phyloP scores from a whole-genome alignment of 2,797 vertebrate species.

The Australoheros facetus region DNA sequence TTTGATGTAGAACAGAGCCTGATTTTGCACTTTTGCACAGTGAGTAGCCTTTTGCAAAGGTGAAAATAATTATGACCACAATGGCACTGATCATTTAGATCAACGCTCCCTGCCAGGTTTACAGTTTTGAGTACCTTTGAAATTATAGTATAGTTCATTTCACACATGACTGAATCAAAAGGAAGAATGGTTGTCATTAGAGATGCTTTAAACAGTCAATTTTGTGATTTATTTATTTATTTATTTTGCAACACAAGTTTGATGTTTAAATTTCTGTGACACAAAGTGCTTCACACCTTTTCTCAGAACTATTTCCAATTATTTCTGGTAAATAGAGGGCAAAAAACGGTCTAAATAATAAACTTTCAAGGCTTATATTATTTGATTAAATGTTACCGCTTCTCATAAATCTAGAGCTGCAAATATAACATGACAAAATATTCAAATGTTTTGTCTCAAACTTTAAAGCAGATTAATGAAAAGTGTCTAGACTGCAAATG shows the following conservation, averaged over 20 bases:
- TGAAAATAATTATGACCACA: constrained; percentile 33
- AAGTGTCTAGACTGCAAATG: constrained; percentile 13
- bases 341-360: not conserved
- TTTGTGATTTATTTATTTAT: not conserved
- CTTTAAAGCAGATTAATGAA: not conserved
- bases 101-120: not conserved
- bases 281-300: not conserved
- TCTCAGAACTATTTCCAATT: not conserved
- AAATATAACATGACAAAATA: not conserved
- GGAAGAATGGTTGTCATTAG: not conserved
- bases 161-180: not conserved
- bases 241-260: not conserved
- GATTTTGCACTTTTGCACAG: not conserved
- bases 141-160: not conserved
- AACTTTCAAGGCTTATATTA: not conserved
- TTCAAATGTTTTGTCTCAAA: not conserved
- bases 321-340: not conserved
- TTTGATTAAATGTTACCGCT: not conserved
- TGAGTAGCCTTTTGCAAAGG: constrained; percentile 15
- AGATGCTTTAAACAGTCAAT: not conserved
- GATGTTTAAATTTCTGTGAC: not conserved
- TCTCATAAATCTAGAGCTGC: not conserved
- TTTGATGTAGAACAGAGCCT: not conserved
- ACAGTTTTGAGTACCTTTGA: not conserved
- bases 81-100: not conserved